phyloP scores from a whole-genome alignment of 2,113 vertebrate species.

The Triplophysa tibetana region DNA sequence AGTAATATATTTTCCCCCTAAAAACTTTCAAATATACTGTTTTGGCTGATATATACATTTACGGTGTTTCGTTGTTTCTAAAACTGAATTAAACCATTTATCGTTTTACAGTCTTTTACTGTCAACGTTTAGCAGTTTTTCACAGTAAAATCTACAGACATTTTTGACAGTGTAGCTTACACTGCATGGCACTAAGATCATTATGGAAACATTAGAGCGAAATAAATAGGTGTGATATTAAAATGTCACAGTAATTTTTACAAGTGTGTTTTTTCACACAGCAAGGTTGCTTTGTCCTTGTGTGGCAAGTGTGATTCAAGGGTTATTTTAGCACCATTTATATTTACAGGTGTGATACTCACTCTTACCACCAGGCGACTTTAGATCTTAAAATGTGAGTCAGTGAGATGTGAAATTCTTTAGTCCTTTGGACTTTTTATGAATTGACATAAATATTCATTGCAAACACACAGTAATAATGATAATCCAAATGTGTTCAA shows the following conservation, averaged over 20 bases:
- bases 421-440: too few species aligned
- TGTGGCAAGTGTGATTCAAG: background rate
- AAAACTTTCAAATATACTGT: too few species aligned
- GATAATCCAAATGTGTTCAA: too few species aligned
- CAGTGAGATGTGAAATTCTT: background rate
- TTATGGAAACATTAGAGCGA: background rate
- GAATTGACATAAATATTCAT: too few species aligned
- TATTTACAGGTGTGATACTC: conserved; percentile 24
- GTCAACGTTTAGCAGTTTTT: too few species aligned
- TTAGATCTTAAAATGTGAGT: background rate
- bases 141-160: too few species aligned
- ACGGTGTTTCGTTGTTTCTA: too few species aligned
- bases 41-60: too few species aligned
- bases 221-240: conserved; percentile 35
- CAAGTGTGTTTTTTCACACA: background rate
- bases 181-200: background rate
- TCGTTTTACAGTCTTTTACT: too few species aligned
- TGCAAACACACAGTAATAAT: too few species aligned
- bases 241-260: conserved; percentile 24
- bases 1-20: too few species aligned
- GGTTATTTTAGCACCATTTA: conserved; percentile 10
- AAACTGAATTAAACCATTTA: too few species aligned
- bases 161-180: background rate
- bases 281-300: conserved; percentile 30
- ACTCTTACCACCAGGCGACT: background rate